Conservation (phyloP, 2,888 invertebrate genomes). For the Thereva unica region DNA sequence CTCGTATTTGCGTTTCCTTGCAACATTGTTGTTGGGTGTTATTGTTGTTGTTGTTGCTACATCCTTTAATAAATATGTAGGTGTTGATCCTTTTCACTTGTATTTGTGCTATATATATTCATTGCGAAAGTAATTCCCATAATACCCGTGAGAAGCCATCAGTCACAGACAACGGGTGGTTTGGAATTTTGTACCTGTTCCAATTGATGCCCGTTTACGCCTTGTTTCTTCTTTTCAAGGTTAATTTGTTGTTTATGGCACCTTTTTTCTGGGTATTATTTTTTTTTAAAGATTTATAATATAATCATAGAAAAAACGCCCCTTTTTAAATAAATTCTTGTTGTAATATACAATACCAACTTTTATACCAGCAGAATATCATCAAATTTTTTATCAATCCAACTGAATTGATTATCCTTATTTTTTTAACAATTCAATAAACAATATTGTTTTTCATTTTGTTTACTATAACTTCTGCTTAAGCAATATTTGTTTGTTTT, state of each 20-base stretch:
- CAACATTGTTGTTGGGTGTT: background rate
- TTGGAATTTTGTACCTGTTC: constrained; percentile 17
- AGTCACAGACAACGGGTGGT: constrained; percentile 24
- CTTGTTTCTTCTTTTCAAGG: constrained; percentile 5
- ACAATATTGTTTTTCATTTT: too few relatives aligned
- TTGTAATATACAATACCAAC: too few relatives aligned
- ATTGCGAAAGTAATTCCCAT: constrained; percentile 12
- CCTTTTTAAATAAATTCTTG: too few relatives aligned
- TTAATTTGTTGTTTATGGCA: constrained; percentile 18
- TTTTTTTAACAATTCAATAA: too few relatives aligned
- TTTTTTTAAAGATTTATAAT: background rate
- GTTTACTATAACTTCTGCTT: too few relatives aligned
- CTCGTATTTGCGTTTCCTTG: background rate
- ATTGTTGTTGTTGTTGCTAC: background rate
- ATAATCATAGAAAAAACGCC: background rate
- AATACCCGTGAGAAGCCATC: constrained; percentile 28
- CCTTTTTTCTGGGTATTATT: constrained; percentile 10
- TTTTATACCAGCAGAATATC: too few relatives aligned
- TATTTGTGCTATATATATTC: background rate
- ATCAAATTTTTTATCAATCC: too few relatives aligned
- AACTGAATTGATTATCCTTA: too few relatives aligned
- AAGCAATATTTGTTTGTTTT: too few relatives aligned
- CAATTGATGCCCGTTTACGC: constrained; percentile 7
- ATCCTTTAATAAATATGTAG: background rate
- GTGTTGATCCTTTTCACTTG: constrained; percentile 14